Evolutionary conservation across 2,888 invertebrate species (phyloP).

Genomic region (Eupithecia subfuscata): DNA sequence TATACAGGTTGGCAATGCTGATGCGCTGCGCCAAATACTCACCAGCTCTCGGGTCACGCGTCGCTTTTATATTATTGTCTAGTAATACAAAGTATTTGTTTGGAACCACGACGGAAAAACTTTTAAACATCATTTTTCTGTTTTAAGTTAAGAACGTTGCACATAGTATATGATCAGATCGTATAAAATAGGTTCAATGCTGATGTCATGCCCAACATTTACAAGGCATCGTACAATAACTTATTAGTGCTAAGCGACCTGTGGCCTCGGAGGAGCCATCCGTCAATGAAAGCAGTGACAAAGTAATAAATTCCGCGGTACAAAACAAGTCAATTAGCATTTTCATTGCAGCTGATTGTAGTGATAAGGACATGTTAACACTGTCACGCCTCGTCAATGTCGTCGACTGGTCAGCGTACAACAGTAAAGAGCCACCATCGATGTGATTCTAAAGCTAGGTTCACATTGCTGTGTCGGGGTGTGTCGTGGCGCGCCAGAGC

Average conservation of each 20-base stretch:
- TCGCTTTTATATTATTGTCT: neutral
- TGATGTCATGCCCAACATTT: conserved; percentile 9
- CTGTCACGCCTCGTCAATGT: conserved; percentile 66
- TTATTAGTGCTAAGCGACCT: conserved; percentile 22
- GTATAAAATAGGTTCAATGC: neutral
- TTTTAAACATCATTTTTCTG: neutral
- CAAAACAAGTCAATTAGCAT: conserved; percentile 72
- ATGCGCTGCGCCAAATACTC: too few relatives aligned
- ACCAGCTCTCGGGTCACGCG: too few relatives aligned
- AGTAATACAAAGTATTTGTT: neutral
- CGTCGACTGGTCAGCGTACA: conserved; percentile 25
- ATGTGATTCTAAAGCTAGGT: neutral
- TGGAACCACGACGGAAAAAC: neutral
- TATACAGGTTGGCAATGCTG: too few relatives aligned
- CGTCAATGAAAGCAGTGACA: conserved; percentile 52
- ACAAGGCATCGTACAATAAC: conserved; percentile 14
- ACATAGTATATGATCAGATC: neutral
- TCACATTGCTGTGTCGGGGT: too few relatives aligned
- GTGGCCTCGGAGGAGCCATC: conserved; percentile 46
- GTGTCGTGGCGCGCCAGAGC: too few relatives aligned
- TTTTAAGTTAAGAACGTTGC: neutral
- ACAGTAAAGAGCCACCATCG: conserved; percentile 31
- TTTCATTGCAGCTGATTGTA: conserved; percentile 66
- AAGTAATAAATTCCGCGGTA: conserved; percentile 59
- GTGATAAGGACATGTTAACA: conserved; percentile 64